Percentiles rank a stretch among this genome's conserved stretches.
Evolutionary conservation across 2,113 vertebrate species (phyloP).

Genomic region (Thinocorus orbignyianus): DNA sequence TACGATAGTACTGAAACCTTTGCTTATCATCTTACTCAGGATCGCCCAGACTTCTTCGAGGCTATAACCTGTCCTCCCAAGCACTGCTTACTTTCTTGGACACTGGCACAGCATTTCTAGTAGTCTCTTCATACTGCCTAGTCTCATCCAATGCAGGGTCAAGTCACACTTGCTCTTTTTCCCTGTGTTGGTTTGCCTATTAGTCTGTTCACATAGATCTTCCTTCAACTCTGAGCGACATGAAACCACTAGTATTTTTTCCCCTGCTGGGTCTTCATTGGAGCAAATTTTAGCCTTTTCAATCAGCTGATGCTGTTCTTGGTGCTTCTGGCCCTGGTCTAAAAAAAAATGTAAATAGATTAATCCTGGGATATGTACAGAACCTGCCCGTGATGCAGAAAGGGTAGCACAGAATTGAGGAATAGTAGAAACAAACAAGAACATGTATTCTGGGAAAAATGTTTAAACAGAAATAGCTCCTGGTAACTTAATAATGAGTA

Average conservation of each 20-base stretch:
- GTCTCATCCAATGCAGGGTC: background rate
- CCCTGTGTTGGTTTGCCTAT: background rate
- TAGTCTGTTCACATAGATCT: background rate
- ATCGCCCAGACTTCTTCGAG: background rate
- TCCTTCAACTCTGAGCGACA: background rate
- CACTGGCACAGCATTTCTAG: background rate
- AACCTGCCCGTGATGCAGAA: background rate
- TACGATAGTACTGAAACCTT: background rate
- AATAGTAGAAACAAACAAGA: background rate
- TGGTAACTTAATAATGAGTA: background rate
- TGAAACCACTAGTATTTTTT: background rate
- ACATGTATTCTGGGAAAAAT: background rate
- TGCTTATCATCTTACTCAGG: background rate
- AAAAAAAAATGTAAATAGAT: background rate
- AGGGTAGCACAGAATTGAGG: accelerated
- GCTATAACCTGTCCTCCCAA: background rate
- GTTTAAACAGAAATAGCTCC: background rate
- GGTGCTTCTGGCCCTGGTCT: background rate
- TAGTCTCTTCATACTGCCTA: background rate
- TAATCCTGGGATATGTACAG: background rate
- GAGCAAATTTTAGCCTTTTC: background rate
- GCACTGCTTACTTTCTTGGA: background rate
- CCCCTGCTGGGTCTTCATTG: accelerated
- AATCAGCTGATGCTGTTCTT: background rate
- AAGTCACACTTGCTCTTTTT: background rate